Percentiles rank a stretch among this genome's conserved stretches.
phyloP scores from a whole-genome alignment of 2,113 vertebrate genomes.

The Blennius ocellaris region DNA sequence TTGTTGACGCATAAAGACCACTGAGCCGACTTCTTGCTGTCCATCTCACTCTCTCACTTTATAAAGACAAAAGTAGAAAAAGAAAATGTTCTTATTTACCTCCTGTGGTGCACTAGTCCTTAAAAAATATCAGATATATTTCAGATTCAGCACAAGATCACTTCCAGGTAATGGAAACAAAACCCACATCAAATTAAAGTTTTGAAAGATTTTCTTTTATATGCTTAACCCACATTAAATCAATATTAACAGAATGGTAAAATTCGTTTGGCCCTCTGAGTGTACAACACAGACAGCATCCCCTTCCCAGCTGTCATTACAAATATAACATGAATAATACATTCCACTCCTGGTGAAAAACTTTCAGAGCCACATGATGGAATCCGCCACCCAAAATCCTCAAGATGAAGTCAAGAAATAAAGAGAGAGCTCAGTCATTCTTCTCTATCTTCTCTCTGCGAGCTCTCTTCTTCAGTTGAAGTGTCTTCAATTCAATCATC shows the following conservation, averaged over 20 bases:
- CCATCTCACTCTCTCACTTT: no score
- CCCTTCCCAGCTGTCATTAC: background rate
- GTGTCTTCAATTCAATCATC: constrained; percentile 91
- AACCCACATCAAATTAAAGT: background rate
- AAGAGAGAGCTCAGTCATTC: constrained; percentile 57
- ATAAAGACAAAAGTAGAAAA: no score
- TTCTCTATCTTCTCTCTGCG: constrained; percentile 82
- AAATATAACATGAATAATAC: background rate
- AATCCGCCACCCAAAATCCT: constrained; percentile 28
- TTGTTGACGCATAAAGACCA: no score
- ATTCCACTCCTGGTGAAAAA: no score
- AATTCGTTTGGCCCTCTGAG: constrained; percentile 35
- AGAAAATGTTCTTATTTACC: no score
- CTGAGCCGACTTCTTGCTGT: no score
- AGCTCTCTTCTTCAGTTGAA: constrained; percentile 85
- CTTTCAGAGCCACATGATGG: constrained; percentile 10
- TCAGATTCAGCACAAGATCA: no score
- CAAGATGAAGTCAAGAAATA: constrained; percentile 23
- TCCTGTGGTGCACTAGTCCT: no score
- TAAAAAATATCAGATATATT: no score
- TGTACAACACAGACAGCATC: background rate
- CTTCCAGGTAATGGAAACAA: no score
- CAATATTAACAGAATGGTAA: constrained; percentile 44
- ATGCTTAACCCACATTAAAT: constrained; percentile 32
- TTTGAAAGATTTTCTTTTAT: constrained; percentile 17